Conservation (phyloP, 2,797 vertebrate species). For the Sparus aurata region DNA sequence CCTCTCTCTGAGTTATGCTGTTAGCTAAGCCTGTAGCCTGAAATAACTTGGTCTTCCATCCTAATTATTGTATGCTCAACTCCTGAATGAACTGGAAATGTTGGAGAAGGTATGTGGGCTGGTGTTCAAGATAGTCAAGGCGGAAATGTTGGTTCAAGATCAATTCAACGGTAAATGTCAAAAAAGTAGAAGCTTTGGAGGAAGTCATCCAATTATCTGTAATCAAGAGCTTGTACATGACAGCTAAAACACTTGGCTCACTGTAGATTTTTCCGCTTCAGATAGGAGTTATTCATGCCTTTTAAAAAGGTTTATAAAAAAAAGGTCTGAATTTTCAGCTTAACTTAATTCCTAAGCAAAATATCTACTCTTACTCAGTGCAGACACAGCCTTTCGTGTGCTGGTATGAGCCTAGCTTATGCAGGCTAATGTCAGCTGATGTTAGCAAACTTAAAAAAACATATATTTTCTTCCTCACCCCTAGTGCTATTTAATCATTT, state of each 20-base stretch:
- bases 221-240: conserved; percentile 3
- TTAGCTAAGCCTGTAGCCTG: conserved; percentile 25
- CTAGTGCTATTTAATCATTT: too few relatives aligned
- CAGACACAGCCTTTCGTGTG: background rate
- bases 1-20: conserved; percentile 30
- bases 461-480: background rate
- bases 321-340: background rate
- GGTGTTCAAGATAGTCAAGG: background rate
- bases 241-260: background rate
- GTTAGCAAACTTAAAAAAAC: background rate
- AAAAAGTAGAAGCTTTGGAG: conserved; percentile 1
- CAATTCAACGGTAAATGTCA: background rate
- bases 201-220: conserved; percentile 5
- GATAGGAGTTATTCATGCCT: background rate
- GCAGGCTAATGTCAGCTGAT: background rate
- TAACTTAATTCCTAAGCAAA: background rate
- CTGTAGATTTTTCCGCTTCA: conserved; percentile 2
- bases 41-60: conserved; percentile 44
- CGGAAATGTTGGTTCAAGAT: background rate
- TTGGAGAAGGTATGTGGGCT: conserved; percentile 16
- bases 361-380: background rate
- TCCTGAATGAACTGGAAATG: conserved; percentile 10
- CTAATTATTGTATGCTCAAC: conserved; percentile 29
- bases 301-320: background rate
- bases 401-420: background rate